These are phyloP conservation scores for Muscina levida DNA, from an alignment of 2,888 invertebrate genomes.

Conservation along the genomic window DNA sequence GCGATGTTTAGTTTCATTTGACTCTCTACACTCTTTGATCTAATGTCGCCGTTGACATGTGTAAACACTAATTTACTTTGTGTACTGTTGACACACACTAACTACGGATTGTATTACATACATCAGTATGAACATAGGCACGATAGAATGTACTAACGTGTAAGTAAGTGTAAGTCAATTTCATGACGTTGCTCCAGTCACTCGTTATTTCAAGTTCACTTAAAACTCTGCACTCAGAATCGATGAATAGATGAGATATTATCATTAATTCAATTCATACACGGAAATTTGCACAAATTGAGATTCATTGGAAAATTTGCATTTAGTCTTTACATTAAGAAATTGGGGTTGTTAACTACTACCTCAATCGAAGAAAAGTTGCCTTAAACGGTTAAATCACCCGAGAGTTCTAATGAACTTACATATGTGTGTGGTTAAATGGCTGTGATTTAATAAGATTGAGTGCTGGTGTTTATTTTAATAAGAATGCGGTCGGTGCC, in stretches of 20 bases:
- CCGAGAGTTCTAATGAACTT: too few relatives aligned
- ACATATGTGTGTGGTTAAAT: too few relatives aligned
- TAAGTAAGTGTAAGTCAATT: slow-evolving; percentile 11
- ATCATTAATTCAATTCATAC: slow-evolving; percentile 23
- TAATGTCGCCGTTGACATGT: slow-evolving; percentile 62
- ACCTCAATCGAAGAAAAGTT: neutral
- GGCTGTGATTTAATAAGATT: too few relatives aligned
- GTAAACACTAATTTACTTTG: slow-evolving; percentile 65
- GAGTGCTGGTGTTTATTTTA: too few relatives aligned
- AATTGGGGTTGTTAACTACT: neutral
- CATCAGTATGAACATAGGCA: neutral
- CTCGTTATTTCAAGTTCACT: too few relatives aligned
- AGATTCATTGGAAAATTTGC: slow-evolving; percentile 31
- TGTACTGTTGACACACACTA: slow-evolving; percentile 62
- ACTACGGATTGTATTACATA: slow-evolving; percentile 49
- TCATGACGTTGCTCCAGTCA: neutral
- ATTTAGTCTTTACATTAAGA: neutral
- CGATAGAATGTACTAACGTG: neutral
- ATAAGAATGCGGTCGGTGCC: too few relatives aligned
- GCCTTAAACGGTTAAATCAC: too few relatives aligned
- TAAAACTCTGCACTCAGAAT: too few relatives aligned
- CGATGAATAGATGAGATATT: slow-evolving; percentile 21
- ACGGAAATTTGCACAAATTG: slow-evolving; percentile 26
- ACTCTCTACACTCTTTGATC: too few relatives aligned
- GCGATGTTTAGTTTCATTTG: too few relatives aligned